These are phyloP conservation scores for Clitarchus hookeri DNA, from an alignment of 2,888 invertebrate species.

Conservation along the genomic window DNA sequence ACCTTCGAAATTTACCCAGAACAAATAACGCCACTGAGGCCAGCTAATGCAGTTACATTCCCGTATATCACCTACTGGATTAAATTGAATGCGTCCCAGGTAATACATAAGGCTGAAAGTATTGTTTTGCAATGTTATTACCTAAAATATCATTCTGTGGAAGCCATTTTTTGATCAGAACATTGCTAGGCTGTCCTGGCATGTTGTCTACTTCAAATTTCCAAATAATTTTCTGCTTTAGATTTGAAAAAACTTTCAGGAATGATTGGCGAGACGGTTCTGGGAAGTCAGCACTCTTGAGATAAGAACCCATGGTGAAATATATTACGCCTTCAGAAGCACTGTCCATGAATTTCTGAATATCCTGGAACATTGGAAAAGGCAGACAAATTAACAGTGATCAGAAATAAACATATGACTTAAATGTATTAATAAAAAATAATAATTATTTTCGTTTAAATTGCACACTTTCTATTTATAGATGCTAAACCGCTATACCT, in stretches of 20 bases:
- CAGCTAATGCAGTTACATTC: no score
- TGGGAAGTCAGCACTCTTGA: slow-evolving; percentile 60
- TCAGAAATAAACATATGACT: no score
- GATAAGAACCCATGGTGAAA: slow-evolving; percentile 65
- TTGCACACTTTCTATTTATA: no score
- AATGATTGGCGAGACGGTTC: slow-evolving; percentile 58
- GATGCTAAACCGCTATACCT: no score
- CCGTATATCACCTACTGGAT: no score
- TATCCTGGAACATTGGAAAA: slow-evolving; percentile 52
- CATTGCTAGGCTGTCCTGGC: slow-evolving; percentile 55
- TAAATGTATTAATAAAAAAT: no score
- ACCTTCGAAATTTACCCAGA: no score
- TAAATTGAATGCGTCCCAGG: no score
- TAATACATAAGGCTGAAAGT: no score
- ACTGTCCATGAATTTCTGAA: slow-evolving; percentile 59
- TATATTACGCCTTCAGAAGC: slow-evolving; percentile 61
- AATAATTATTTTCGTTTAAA: no score
- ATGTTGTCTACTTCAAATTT: slow-evolving; percentile 67
- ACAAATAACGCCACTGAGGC: no score
- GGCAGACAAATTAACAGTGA: slow-evolving; percentile 38
- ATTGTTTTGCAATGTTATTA: neutral
- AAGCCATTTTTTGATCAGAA: neutral
- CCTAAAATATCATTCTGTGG: slow-evolving; percentile 9
- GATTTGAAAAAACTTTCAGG: slow-evolving; percentile 60
- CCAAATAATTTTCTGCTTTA: slow-evolving; percentile 69